phyloP scores from a whole-genome alignment of 2,888 invertebrate genomes.

The Andrena chrysosceles region DNA sequence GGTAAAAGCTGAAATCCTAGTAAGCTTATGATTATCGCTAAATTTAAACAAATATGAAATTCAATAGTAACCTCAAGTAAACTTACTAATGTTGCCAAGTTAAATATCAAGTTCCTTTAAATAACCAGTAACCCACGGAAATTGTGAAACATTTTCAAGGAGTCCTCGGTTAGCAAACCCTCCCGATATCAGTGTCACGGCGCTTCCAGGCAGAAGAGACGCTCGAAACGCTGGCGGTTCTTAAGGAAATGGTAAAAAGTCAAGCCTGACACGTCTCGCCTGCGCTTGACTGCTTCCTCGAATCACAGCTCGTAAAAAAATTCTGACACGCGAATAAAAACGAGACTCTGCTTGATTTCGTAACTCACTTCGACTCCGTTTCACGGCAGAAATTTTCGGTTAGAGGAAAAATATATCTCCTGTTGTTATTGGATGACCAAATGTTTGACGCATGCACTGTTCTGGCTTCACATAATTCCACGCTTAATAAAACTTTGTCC shows the following conservation, averaged over 20 bases:
- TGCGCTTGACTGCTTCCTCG: conserved; percentile 62
- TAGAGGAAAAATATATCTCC: not conserved
- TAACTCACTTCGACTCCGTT: conserved; percentile 23
- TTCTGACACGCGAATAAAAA: conserved; percentile 38
- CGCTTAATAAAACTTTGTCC: no score
- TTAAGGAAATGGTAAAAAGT: conserved; percentile 45
- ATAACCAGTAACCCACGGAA: not conserved
- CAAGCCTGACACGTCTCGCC: conserved; percentile 48
- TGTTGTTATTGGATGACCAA: not conserved
- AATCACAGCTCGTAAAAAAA: conserved; percentile 21
- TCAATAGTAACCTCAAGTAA: not conserved
- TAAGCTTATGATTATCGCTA: no score
- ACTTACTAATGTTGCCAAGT: not conserved
- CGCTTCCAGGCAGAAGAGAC: conserved; percentile 16
- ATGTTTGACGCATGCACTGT: no score
- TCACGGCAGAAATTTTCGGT: conserved; percentile 14
- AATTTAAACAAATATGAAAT: not conserved
- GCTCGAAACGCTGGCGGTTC: conserved; percentile 27
- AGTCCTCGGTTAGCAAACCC: conserved; percentile 5
- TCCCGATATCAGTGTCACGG: conserved; percentile 16
- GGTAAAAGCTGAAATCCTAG: no score
- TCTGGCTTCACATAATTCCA: not conserved
- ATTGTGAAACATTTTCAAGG: not conserved
- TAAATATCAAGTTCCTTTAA: conserved; percentile 20
- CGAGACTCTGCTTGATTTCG: conserved; percentile 34